These are phyloP conservation scores for Notarius quadriscutis DNA, from an alignment of 2,113 vertebrate species.

Conservation along the genomic window DNA sequence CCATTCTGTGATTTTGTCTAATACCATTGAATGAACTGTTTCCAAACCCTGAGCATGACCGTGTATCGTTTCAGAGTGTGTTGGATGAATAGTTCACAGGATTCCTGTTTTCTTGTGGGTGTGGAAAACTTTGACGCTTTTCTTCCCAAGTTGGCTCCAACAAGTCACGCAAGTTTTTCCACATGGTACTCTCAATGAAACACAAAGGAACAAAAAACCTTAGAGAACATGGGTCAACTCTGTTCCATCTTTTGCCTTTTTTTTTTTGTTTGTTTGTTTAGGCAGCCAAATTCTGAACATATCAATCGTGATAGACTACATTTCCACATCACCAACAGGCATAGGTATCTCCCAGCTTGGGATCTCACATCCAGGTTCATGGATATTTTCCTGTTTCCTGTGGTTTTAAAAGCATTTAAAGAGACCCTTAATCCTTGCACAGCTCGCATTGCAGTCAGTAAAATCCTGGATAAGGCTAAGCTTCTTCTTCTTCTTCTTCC, in stretches of 20 bases:
- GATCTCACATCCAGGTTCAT: background rate
- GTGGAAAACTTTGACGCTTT: background rate
- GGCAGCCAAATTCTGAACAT: background rate
- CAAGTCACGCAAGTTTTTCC: background rate
- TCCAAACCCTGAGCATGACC: background rate
- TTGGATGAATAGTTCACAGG: background rate
- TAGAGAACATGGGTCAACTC: background rate
- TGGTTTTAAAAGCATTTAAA: slow-evolving; percentile 9
- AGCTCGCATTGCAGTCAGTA: slow-evolving; percentile 33
- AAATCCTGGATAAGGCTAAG: background rate
- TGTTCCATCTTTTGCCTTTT: background rate
- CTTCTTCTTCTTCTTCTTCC: background rate
- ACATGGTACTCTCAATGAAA: background rate
- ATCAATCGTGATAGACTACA: background rate
- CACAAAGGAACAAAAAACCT: background rate
- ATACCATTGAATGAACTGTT: background rate
- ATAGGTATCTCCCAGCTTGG: background rate
- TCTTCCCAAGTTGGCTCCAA: background rate
- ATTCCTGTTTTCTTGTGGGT: background rate
- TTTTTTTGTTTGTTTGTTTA: background rate
- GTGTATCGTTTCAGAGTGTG: background rate
- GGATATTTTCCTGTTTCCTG: background rate
- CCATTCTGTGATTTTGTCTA: background rate
- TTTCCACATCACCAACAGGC: slow-evolving; percentile 4
- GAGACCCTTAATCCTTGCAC: slow-evolving; percentile 28